Percentiles rank a stretch among this genome's conserved stretches.
Evolutionary conservation across 2,797 vertebrate species (phyloP).

Genomic region (Urophycis tenuis): DNA sequence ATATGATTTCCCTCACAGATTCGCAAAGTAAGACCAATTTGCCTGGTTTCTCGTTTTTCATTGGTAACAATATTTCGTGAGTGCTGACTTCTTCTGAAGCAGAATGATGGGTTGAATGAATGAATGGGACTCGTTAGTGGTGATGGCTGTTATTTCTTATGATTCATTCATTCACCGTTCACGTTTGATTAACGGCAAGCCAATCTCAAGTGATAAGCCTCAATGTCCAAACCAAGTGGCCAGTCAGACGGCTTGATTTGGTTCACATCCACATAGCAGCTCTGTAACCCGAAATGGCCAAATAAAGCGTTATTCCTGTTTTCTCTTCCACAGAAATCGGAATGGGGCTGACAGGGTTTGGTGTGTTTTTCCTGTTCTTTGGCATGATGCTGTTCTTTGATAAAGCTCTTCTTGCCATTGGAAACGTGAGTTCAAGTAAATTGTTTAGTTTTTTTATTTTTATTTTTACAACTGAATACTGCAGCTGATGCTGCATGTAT

Average conservation of each 20-base stretch:
- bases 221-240: neutral
- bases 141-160: neutral
- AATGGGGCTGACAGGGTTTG: slow-evolving; percentile 65
- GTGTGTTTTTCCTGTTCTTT: slow-evolving; percentile 60
- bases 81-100: neutral
- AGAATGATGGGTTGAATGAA: neutral
- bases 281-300: neutral
- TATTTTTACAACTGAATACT: neutral
- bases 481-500: neutral
- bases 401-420: slow-evolving; percentile 53
- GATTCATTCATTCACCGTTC: neutral
- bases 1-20: slow-evolving; percentile 66
- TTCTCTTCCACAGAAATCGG: slow-evolving; percentile 54
- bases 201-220: neutral
- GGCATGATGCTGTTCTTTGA: slow-evolving; percentile 67
- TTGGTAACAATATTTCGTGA: neutral
- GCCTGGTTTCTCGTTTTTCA: slow-evolving; percentile 10
- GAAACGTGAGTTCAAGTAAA: slow-evolving; percentile 47
- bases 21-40: slow-evolving; percentile 61
- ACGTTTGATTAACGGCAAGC: neutral
- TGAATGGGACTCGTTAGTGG: neutral
- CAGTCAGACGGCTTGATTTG: neutral
- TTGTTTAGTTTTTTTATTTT: too few relatives aligned
- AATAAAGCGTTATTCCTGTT: neutral
- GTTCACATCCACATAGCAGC: neutral